Evolutionary conservation across 2,888 invertebrate species (phyloP).

Genomic region (Synergus japonicus): DNA sequence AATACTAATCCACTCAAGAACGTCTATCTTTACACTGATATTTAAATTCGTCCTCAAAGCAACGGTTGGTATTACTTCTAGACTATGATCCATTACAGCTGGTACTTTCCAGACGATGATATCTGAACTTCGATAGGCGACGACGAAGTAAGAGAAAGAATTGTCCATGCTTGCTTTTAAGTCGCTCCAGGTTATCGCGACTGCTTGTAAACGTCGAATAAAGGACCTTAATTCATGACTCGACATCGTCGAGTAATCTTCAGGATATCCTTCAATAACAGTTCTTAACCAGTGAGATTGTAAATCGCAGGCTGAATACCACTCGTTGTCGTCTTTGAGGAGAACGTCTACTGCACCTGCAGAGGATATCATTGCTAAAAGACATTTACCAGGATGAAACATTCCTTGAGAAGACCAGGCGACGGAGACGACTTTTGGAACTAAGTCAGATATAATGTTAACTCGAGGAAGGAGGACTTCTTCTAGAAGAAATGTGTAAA

Average conservation of each 20-base stretch:
- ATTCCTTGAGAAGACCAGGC: conserved; percentile 71
- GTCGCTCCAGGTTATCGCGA: conserved; percentile 69
- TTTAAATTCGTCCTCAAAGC: conserved; percentile 44
- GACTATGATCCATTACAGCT: conserved; percentile 51
- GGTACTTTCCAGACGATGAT: conserved; percentile 67
- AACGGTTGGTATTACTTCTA: conserved; percentile 26
- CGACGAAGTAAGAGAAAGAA: conserved; percentile 66
- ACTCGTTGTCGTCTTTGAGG: conserved; percentile 62
- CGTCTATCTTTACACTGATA: conserved; percentile 59
- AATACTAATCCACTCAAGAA: conserved; percentile 65
- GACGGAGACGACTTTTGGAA: conserved; percentile 61
- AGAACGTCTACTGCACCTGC: conserved; percentile 67
- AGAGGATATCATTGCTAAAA: conserved; percentile 67
- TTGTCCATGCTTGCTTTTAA: conserved; percentile 50
- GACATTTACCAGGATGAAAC: conserved; percentile 64
- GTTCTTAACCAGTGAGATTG: conserved; percentile 56
- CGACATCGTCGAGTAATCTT: conserved; percentile 42
- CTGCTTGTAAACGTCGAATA: conserved; percentile 62
- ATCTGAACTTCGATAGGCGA: conserved; percentile 67
- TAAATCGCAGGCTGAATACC: conserved; percentile 68
- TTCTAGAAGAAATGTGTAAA: conserved; percentile 68
- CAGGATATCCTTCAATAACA: conserved; percentile 55
- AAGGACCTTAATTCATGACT: conserved; percentile 48
- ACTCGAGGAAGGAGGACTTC: conserved; percentile 67
- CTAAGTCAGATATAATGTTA: conserved; percentile 55